Evolutionary conservation across 2,113 vertebrate species (phyloP), one percentile per base, ranked within the genome.

Genomic region (Callipepla squamata): DNA sequence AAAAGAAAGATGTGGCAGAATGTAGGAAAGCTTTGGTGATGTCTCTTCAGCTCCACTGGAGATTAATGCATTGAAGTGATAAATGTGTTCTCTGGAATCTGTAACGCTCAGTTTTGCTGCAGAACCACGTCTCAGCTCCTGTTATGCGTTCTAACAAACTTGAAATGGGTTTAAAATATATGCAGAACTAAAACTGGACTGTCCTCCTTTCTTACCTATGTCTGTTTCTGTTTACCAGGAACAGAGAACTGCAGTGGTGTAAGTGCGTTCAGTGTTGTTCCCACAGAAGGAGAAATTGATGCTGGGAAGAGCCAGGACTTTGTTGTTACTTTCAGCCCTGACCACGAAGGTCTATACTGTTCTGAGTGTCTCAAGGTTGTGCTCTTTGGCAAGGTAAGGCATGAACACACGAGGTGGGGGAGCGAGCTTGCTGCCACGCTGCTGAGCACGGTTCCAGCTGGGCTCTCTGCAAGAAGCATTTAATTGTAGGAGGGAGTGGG

Each of bases 271-370:
- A 98, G 97, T 3, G 93, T 98, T 34, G 78, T 58, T 59, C 99
- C 99, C 2, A 76, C 85, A 91, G 95, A 98, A 94, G 98, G 99
- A 80, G 51, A 96, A 90, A 96, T 99, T 47, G 77, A 88, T 20
- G 96, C 98, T 11, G 98, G 98, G 61, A 92, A 92, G 69, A 96
- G 79, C 28, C 98, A 98, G 90, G 98, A 99, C 76, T 95, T 99
- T 69, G 91, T 90, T 0, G 96, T 99, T 73, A 98, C 97, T 63
- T 99, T 99, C 97, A 98, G 98, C 26, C 99, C 99, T 0, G 99
- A 99, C 73, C 99, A 99, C 6, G 97, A 98, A 22, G 98, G 98
- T 85, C 95, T 98, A 20, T 96, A 97, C 96, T 99, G 98, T 61
- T 98, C 97, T 0, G 98, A 99, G 95, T 44, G 20, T n/a, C 97